Evolutionary conservation across 2,888 invertebrate genomes (phyloP), one percentile per base, ranked within the genome.

Genomic region (Nipponacmea schrenckii): DNA sequence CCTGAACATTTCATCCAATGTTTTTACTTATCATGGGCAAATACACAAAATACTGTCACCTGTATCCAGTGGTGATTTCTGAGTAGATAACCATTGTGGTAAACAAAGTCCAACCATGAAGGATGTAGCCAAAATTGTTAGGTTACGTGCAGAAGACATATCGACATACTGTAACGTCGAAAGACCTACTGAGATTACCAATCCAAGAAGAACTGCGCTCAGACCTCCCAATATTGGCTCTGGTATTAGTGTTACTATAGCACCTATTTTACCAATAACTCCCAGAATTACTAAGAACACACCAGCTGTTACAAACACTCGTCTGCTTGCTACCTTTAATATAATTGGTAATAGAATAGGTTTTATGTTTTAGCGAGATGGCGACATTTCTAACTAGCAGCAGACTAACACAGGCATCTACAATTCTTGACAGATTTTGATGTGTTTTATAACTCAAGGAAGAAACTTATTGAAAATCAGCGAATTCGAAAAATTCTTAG

Each of bases 61-160:
- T 67, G 85, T 86, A 4, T 82, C 63, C 12, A 87, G 83, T 4
- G 75, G 67, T 24, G 68, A 74, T 0, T 69, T 70, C 24, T 77
- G 70, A 39, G 45, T 65, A 3, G 75, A 72, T 26, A 88, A 67
- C 81, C 84, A 88, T 64, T 83, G 74, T 0, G 88, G 87, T 10
- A 90, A 77, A 73, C 87, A 91, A 90, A 96, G 88, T 2, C 95
- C 95, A 81, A 95, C 93, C 90, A 96, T 95, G 74, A 96, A 91
- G 4, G 96, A 95, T 83, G 96, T 92, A 20, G 96, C 96, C 50
- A 96, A 91, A 79, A 96, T 94, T 87, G 96, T 96, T 67, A 96
- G 91, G 90, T 96, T 96, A 68, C 96, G 91, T 0, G 95, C 92
- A 27, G 95, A 94, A 86, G 94, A 93, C 78, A 96, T 89, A 84